Evolutionary conservation across 2,113 vertebrate species (phyloP).

Genomic region (Apeltes quadracus): DNA sequence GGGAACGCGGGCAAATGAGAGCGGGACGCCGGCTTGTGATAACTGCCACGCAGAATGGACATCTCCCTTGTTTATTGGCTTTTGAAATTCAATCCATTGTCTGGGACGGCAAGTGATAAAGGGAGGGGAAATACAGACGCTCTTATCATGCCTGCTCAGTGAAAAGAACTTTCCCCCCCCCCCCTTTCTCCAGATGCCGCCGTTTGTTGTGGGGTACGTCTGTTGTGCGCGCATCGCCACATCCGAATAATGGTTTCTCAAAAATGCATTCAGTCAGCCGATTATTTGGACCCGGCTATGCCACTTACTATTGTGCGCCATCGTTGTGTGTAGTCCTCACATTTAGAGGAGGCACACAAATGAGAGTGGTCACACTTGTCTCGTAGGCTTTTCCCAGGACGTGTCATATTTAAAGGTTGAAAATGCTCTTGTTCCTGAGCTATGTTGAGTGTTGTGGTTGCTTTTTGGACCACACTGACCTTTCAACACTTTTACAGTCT

Average conservation of each 20-base stretch:
- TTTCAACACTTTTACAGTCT: constrained; percentile 29
- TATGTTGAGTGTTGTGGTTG: constrained; percentile 36
- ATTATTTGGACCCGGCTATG: constrained; percentile 74
- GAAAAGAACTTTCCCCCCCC: constrained; percentile 74
- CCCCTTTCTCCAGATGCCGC: constrained; percentile 65
- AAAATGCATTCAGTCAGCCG: constrained; percentile 79
- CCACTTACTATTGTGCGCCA: constrained; percentile 69
- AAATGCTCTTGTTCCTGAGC: constrained; percentile 41
- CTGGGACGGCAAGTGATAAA: constrained; percentile 79
- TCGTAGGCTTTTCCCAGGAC: constrained; percentile 59
- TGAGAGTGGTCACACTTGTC: constrained; percentile 70
- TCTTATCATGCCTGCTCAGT: constrained; percentile 80
- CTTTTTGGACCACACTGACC: constrained; percentile 47
- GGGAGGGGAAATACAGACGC: constrained; percentile 78
- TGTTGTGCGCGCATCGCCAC: constrained; percentile 69
- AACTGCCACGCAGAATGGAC: constrained; percentile 80
- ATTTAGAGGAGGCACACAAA: constrained; percentile 69
- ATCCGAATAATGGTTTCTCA: constrained; percentile 76
- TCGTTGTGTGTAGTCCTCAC: constrained; percentile 73
- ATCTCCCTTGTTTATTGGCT: constrained; percentile 83
- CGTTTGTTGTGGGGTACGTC: constrained; percentile 75
- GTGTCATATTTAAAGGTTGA: constrained; percentile 66
- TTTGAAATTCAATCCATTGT: constrained; percentile 83
- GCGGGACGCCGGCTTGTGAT: constrained; percentile 77
- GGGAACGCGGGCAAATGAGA: constrained; percentile 68